These are phyloP conservation scores for Drosophila kikkawai DNA, from an alignment of 1,140 invertebrate genomes.

Conservation along the genomic window DNA sequence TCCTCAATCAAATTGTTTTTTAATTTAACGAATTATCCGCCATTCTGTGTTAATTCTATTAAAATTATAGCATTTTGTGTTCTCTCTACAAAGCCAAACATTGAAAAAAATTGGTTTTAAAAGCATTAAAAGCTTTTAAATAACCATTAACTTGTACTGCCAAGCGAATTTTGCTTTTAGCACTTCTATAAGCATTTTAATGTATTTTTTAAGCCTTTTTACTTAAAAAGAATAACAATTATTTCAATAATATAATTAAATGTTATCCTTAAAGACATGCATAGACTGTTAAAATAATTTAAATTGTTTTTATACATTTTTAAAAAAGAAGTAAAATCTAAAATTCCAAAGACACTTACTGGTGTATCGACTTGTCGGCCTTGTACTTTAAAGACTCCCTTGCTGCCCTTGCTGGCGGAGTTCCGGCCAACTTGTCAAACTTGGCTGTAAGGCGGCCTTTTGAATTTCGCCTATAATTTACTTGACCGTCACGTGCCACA, in stretches of 20 bases:
- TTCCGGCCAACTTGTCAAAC: constrained; percentile 16
- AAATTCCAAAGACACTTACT: not conserved
- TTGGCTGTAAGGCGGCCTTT: constrained; percentile 44
- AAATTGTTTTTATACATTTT: no score
- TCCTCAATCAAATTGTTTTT: not conserved
- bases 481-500: constrained; percentile 71
- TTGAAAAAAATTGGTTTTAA: not conserved
- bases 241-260: not conserved
- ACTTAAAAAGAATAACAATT: not conserved
- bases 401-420: not conserved
- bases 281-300: no score
- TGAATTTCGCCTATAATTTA: constrained; percentile 73
- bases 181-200: not conserved
- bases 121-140: constrained; percentile 6
- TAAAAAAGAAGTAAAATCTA: not conserved
- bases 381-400: constrained; percentile 17
- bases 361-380: constrained; percentile 41
- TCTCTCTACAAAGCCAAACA: not conserved
- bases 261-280: not conserved
- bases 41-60: not conserved
- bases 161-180: not conserved
- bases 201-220: not conserved
- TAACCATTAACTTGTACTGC: not conserved
- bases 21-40: not conserved
- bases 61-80: not conserved